phyloP scores from a whole-genome alignment of 2,888 invertebrate genomes.

The Liodrosophila aerea region DNA sequence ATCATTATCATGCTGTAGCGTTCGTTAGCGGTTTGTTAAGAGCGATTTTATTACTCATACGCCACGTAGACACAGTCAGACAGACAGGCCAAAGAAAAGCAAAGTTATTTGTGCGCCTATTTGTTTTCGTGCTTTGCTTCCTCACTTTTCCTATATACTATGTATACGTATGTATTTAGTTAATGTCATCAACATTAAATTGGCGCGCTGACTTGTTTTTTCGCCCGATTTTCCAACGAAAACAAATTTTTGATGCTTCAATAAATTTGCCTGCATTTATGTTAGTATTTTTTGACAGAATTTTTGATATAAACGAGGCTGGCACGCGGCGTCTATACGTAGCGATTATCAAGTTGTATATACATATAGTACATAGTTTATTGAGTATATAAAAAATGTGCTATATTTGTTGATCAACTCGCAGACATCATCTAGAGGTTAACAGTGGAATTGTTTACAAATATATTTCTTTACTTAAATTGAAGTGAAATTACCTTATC shows the following conservation, averaged over 20 bases:
- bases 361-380: conserved; percentile 2
- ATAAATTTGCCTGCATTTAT: conserved; percentile 63
- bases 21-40: conserved; percentile 34
- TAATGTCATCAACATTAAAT: conserved; percentile 30
- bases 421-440: conserved; percentile 15
- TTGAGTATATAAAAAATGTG: conserved; percentile 5
- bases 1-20: conserved; percentile 23
- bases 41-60: conserved; percentile 66
- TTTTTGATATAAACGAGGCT: conserved; percentile 7
- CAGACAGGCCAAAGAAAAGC: neutral
- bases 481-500: too few species aligned
- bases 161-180: too few species aligned
- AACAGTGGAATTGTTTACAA: too few species aligned
- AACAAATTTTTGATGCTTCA: conserved; percentile 40
- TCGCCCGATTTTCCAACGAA: conserved; percentile 26
- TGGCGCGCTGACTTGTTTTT: conserved; percentile 7
- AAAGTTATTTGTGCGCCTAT: conserved; percentile 26
- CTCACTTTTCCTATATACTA: conserved; percentile 1
- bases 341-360: neutral
- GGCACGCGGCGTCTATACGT: conserved; percentile 33
- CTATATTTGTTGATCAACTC: conserved; percentile 24
- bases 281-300: neutral
- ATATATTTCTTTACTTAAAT: too few species aligned
- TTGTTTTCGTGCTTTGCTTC: conserved; percentile 15
- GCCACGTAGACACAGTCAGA: conserved; percentile 32